A percentile compares a stretch with the other conserved stretches of the same genome.
Evolutionary conservation across 2,113 vertebrate species (phyloP).

Genomic region (Candoia aspera): DNA sequence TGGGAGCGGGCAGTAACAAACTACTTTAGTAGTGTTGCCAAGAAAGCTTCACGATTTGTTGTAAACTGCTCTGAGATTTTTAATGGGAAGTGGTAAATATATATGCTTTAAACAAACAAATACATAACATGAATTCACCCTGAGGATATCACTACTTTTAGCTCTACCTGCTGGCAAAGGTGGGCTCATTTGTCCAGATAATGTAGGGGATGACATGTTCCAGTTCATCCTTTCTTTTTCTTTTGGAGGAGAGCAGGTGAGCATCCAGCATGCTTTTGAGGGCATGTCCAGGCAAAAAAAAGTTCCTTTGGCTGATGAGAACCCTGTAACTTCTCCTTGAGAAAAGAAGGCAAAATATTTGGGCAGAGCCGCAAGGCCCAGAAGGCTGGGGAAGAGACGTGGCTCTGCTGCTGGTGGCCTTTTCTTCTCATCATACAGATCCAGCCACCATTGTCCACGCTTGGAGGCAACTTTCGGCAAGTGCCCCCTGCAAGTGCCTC

Average conservation of each 20-base stretch:
- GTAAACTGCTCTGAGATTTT: neutral
- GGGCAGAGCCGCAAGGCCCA: neutral
- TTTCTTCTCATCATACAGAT: neutral
- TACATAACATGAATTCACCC: neutral
- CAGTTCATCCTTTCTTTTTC: neutral
- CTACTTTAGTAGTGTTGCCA: neutral
- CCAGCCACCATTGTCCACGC: too few species aligned
- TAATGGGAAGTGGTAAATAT: neutral
- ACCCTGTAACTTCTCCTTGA: neutral
- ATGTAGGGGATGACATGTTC: neutral
- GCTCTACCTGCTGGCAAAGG: neutral
- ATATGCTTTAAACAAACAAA: neutral
- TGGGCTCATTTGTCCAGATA: neutral
- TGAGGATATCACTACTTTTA: neutral
- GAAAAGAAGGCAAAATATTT: neutral
- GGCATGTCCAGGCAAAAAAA: conserved; percentile 54
- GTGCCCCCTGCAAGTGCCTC: too few species aligned
- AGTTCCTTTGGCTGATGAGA: accelerated
- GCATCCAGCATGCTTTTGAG: conserved; percentile 9
- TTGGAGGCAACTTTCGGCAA: too few species aligned
- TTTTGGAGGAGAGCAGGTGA: neutral
- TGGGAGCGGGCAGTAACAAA: neutral
- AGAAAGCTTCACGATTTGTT: neutral
- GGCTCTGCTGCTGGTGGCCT: neutral
- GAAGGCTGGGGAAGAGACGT: neutral